These are phyloP conservation scores for Solea solea DNA, from an alignment of 2,113 vertebrate genomes.

Conservation along the genomic window DNA sequence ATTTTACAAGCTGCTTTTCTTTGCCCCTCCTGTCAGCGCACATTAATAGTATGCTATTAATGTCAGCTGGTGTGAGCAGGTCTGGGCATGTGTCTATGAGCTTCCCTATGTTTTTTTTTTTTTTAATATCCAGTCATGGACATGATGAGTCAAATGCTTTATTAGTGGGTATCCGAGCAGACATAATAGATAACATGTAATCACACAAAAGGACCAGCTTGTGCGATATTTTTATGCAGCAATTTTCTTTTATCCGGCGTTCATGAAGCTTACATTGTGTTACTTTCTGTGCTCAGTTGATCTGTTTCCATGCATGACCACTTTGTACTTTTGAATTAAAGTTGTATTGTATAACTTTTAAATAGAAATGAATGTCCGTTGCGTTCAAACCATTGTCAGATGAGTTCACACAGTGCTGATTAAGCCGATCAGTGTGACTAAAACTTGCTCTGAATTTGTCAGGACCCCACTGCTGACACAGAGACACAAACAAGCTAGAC, in stretches of 20 bases:
- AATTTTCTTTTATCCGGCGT: too few relatives aligned
- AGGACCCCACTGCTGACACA: too few relatives aligned
- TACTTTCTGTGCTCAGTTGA: background rate
- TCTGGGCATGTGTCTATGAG: conserved; percentile 1
- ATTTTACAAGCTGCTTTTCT: conserved; percentile 8
- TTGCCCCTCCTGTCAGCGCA: conserved; percentile 9
- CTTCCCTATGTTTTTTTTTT: background rate
- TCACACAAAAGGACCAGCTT: background rate
- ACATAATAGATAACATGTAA: background rate
- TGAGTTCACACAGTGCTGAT: too few relatives aligned
- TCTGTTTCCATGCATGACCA: background rate
- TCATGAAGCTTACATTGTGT: background rate
- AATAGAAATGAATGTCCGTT: too few relatives aligned
- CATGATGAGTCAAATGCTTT: background rate
- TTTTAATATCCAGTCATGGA: background rate
- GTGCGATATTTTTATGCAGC: background rate
- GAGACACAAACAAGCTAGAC: too few relatives aligned
- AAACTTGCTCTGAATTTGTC: too few relatives aligned
- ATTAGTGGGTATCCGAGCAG: background rate
- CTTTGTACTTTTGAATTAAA: background rate
- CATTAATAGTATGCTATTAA: conserved; percentile 17
- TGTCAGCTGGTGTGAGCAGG: background rate
- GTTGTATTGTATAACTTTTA: too few relatives aligned
- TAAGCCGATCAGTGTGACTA: too few relatives aligned
- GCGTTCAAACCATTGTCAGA: too few relatives aligned